These are phyloP conservation scores for Parapristionchus giblindavisi DNA, from an alignment of 2,888 invertebrate species.

Conservation along the genomic window DNA sequence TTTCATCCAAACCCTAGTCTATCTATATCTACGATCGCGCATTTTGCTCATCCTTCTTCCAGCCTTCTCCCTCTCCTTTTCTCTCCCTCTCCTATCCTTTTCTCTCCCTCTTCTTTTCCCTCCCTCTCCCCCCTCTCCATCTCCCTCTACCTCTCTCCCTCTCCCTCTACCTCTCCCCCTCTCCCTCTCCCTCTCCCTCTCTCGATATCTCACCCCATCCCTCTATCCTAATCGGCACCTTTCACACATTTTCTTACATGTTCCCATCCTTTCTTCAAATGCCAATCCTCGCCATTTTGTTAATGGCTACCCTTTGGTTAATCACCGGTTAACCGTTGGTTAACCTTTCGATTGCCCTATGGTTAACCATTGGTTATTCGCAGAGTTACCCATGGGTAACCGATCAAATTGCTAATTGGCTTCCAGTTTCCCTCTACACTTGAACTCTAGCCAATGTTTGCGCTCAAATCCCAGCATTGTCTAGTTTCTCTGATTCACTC, in stretches of 20 bases:
- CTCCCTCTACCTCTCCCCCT: conserved; percentile 7
- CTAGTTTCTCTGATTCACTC: too few species aligned
- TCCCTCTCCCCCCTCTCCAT: not conserved
- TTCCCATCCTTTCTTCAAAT: not conserved
- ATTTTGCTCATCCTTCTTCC: not conserved
- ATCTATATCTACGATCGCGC: conserved; percentile 16
- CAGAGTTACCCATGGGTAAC: too few species aligned
- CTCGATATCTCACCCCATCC: not conserved
- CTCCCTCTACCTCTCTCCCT: conserved; percentile 1
- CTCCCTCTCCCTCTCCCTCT: conserved; percentile 6
- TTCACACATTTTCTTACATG: not conserved
- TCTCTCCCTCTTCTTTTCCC: not conserved
- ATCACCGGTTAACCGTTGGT: too few species aligned
- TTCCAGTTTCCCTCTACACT: too few species aligned
- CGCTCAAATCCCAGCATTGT: too few species aligned
- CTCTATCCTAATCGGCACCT: not conserved
- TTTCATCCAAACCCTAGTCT: conserved; percentile 6
- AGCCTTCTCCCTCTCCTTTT: not conserved
- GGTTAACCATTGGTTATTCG: too few species aligned
- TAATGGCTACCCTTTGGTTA: too few species aligned
- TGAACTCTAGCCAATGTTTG: too few species aligned
- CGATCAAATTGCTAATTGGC: too few species aligned
- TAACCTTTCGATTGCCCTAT: too few species aligned
- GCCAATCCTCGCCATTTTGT: too few species aligned
- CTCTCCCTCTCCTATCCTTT: not conserved